Evolutionary conservation across 1,140 invertebrate species (phyloP).

Genomic region (Thaumatotibia leucotreta): DNA sequence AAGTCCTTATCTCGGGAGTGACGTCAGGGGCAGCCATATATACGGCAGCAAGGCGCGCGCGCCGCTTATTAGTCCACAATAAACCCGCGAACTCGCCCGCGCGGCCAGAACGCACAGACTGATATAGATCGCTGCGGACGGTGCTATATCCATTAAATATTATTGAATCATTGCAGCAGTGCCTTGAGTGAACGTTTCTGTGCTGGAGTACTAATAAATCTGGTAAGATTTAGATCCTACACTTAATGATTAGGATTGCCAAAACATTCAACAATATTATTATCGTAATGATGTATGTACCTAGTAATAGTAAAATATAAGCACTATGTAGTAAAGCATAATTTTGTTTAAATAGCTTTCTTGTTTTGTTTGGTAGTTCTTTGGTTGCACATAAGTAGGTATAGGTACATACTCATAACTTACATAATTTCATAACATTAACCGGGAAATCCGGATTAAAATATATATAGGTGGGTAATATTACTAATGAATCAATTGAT

Average conservation of each 20-base stretch:
- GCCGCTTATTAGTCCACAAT: constrained; percentile 49
- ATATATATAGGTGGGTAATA: too few species aligned
- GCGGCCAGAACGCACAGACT: constrained; percentile 28
- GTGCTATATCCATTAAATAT: constrained; percentile 3
- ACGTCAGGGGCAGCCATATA: constrained; percentile 54
- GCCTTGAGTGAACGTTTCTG: constrained; percentile 30
- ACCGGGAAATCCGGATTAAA: too few species aligned
- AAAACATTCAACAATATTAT: background rate
- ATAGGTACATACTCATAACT: too few species aligned
- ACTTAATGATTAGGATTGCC: background rate
- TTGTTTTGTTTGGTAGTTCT: too few species aligned
- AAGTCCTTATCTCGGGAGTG: constrained; percentile 45
- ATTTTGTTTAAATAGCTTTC: too few species aligned
- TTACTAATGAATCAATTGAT: too few species aligned
- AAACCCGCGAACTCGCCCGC: constrained; percentile 36
- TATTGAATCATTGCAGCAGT: constrained; percentile 25
- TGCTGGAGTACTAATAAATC: constrained; percentile 15
- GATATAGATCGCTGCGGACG: constrained; percentile 21
- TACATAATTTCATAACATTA: too few species aligned
- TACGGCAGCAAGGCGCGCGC: constrained; percentile 47
- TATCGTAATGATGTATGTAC: too few species aligned
- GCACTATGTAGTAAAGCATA: too few species aligned
- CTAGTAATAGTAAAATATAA: too few species aligned
- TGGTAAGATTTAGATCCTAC: constrained; percentile 5
- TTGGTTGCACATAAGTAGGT: too few species aligned